Evolutionary conservation across 92 coral and sea anemone species (phyloP).

Genomic region (Palythoa grandis): DNA sequence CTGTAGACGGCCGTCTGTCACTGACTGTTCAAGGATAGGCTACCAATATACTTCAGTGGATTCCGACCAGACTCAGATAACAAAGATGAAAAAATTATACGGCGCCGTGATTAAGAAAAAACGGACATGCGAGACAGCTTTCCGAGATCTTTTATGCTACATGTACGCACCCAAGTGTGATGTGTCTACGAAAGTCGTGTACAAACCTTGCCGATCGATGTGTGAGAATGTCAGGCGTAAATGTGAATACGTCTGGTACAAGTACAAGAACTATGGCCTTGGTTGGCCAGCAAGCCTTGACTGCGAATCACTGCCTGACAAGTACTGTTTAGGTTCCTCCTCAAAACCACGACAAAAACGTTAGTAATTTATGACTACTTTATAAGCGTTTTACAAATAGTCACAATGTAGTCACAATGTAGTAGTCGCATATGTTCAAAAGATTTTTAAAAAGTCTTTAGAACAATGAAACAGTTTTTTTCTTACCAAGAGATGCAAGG

Average conservation of each 20-base stretch:
- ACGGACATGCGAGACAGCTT: not conserved
- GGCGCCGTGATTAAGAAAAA: not conserved
- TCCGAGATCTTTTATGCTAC: constrained; percentile 10
- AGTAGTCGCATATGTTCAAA: too few species aligned
- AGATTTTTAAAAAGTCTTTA: too few species aligned
- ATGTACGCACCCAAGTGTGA: constrained; percentile 32
- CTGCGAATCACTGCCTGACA: constrained; percentile 39
- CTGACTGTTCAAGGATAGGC: constrained; percentile 22
- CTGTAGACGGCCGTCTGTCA: constrained; percentile 17
- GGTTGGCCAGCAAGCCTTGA: constrained; percentile 40
- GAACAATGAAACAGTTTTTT: too few species aligned
- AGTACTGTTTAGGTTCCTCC: constrained; percentile 1
- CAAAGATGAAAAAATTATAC: constrained; percentile 15
- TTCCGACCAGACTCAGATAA: constrained; percentile 35
- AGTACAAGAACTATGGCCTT: constrained; percentile 38
- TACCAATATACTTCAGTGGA: constrained; percentile 20
- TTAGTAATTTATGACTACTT: not conserved
- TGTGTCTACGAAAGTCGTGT: constrained; percentile 14
- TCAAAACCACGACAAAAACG: not conserved
- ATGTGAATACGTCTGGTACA: constrained; percentile 32
- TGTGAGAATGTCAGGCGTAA: constrained; percentile 26
- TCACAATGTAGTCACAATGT: not conserved
- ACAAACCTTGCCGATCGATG: constrained; percentile 14
- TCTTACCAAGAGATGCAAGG: too few species aligned
- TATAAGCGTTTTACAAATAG: not conserved